These are phyloP conservation scores for Caenorhabditis becei DNA, from an alignment of 2,888 invertebrate genomes.

Conservation along the genomic window DNA sequence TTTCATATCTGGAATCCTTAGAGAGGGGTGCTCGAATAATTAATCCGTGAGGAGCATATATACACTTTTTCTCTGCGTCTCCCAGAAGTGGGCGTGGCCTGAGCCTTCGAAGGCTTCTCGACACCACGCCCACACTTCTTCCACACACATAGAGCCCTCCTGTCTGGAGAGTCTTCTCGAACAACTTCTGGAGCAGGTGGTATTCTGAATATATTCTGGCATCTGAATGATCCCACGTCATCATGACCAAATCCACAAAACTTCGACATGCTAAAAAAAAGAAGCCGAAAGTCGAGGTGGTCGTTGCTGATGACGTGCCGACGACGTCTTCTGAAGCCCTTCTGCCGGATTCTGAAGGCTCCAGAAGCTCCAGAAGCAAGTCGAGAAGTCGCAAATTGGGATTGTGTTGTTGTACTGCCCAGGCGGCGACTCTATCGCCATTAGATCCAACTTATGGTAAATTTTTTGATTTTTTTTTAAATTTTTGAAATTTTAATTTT, in stretches of 20 bases:
- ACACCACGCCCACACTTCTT: constrained; percentile 56
- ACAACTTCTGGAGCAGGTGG: constrained; percentile 5
- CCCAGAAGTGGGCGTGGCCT: constrained; percentile 36
- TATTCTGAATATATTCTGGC: constrained; percentile 19
- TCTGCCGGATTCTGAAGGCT: constrained; percentile 7
- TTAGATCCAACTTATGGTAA: constrained; percentile 40
- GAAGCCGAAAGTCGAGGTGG: constrained; percentile 18
- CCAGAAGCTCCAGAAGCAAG: constrained; percentile 10
- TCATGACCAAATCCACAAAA: constrained; percentile 60
- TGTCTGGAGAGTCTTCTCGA: constrained; percentile 7
- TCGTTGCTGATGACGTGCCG: constrained; percentile 13
- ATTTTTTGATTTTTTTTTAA: constrained; percentile 4
- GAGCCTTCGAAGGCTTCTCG: constrained; percentile 16
- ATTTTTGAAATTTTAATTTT: background rate
- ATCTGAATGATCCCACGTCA: constrained; percentile 21
- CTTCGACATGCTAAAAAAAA: constrained; percentile 36
- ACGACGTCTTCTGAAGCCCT: constrained; percentile 24
- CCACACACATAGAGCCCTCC: constrained; percentile 30
- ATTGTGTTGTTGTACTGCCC: constrained; percentile 37
- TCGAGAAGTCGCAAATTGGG: constrained; percentile 3
- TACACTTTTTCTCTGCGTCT: constrained; percentile 36
- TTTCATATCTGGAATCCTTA: no score
- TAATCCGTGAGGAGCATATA: constrained; percentile 50
- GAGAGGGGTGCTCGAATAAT: constrained; percentile 27
- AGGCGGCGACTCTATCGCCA: constrained; percentile 29